Base-by-base conservation (phyloP, 2,113 vertebrate species). In the Tragelaphus scriptus region DNA sequence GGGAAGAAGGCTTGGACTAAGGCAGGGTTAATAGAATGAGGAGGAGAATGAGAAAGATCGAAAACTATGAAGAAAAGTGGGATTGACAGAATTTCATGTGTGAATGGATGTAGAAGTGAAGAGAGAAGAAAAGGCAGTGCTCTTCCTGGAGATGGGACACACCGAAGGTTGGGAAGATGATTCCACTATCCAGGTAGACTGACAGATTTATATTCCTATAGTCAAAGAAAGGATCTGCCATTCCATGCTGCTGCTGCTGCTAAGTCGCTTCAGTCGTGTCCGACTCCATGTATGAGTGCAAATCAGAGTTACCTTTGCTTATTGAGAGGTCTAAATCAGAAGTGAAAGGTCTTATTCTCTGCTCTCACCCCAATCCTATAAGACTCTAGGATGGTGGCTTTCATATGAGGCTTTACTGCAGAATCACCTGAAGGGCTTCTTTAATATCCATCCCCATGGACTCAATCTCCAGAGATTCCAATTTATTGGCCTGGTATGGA, bases 111-210 rank as follows among this genome's bases (percentile, higher is more conserved):
- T 36, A 6, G 23, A 36, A 49, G 44, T 47, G 77, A 47, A 44
- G 51, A 44, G 40, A 58, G 28, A 40, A 92, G 44, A 61, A 61
- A 71, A 49, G 25, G 13, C 5, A 6, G 2, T 1, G 1, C 25
- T n/a, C 4, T 79, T 81, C 47, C 23, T 58, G 5, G 32, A 53
- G 36, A 44, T 2, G 16, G 19, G 23, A 36, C 28, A 26, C 25
- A 0, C 0, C 56, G 25, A 14, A 30, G 8, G 15, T 26, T 58
- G 53, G 26, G 8, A 4, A 15, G 6, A 14, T 53, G 16, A 9
- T 53, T 21, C 19, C 2, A 2, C 7, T n/a, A 15, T 51, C 36
- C 25, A 88, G 9, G 2, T 14, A 13, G 21, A 13, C 15, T 15
- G 30, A 6, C 14, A 81, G 11, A 26, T 23, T 61, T 10, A 44